phyloP scores from a whole-genome alignment of 2,888 invertebrate species.

The Lysandra bellargus region DNA sequence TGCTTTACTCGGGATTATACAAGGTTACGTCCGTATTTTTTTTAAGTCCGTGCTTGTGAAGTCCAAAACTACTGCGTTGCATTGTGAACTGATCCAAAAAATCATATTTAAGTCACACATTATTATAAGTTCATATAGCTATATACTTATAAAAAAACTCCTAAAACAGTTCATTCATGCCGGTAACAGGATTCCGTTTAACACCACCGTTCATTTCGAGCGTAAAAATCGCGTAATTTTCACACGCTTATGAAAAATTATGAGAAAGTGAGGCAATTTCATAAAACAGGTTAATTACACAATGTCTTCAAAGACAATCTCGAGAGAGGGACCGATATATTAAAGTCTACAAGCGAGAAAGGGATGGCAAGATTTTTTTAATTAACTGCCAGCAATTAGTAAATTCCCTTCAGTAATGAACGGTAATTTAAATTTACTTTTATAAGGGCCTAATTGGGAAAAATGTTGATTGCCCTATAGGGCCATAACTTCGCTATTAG shows the following conservation, averaged over 20 bases:
- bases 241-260: not conserved
- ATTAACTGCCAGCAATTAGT: slow-evolving; percentile 43
- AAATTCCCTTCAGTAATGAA: slow-evolving; percentile 40
- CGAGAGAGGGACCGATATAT: slow-evolving; percentile 36
- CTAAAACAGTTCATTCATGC: not conserved
- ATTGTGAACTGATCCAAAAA: no score
- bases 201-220: not conserved
- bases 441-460: slow-evolving; percentile 28
- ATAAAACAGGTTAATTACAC: slow-evolving; percentile 45
- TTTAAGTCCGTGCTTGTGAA: no score
- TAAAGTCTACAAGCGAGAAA: no score
- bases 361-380: slow-evolving; percentile 33
- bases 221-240: not conserved
- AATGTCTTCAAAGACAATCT: slow-evolving; percentile 44
- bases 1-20: no score
- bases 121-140: no score
- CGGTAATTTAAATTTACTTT: slow-evolving; percentile 33
- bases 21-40: no score
- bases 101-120: no score
- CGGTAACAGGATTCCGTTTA: not conserved
- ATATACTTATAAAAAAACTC: no score
- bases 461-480: slow-evolving; percentile 29
- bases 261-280: slow-evolving; percentile 26
- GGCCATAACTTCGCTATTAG: slow-evolving; percentile 5
- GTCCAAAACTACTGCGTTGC: no score